phyloP scores from a whole-genome alignment of 2,797 vertebrate genomes.

The Squalus acanthias region DNA sequence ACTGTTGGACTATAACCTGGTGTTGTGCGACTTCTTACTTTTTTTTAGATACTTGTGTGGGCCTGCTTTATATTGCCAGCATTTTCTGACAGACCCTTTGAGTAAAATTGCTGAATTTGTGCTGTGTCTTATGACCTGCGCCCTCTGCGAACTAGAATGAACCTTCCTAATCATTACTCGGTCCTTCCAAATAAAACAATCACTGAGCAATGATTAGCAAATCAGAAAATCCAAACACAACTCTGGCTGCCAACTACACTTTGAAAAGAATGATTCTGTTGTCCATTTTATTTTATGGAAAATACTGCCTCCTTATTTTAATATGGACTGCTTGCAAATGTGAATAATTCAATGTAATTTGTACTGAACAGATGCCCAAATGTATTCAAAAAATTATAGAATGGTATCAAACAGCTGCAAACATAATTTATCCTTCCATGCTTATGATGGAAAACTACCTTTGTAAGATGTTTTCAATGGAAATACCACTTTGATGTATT shows the following conservation, averaged over 20 bases:
- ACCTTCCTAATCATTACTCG: not conserved
- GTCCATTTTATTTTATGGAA: not conserved
- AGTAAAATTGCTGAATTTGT: not conserved
- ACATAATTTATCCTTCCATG: not conserved
- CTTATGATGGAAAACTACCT: too few species aligned
- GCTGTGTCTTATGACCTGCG: too few species aligned
- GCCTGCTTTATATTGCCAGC: not conserved
- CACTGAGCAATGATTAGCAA: not conserved
- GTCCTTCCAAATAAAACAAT: not conserved
- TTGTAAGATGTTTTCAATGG: not conserved
- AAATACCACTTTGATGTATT: not conserved
- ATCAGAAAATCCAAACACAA: not conserved
- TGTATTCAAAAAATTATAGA: too few species aligned
- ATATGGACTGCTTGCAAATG: too few species aligned
- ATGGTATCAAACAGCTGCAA: too few species aligned
- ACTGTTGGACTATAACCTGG: too few species aligned
- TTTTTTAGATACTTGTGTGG: too few species aligned
- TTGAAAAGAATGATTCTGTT: not conserved
- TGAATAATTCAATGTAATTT: too few species aligned
- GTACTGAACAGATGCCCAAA: too few species aligned
- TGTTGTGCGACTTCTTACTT: too few species aligned
- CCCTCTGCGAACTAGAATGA: not conserved
- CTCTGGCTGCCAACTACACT: not conserved
- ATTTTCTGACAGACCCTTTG: not conserved
- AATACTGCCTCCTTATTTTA: too few species aligned